Percentiles rank a stretch among this genome's conserved stretches.
phyloP scores from a whole-genome alignment of 2,113 vertebrate genomes.

The Brienomyrus longianalis region DNA sequence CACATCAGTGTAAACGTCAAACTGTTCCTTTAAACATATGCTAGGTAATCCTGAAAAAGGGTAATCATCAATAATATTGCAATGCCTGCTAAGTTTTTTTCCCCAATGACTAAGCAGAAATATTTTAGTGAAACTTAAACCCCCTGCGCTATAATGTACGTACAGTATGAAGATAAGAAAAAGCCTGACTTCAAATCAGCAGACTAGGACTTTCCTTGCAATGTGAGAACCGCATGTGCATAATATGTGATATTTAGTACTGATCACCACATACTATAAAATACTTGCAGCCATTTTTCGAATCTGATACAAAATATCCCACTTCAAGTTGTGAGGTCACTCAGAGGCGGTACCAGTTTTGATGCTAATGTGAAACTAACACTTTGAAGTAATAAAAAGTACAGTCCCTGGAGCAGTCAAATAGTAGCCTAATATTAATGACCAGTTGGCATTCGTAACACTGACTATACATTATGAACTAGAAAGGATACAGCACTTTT shows the following conservation, averaged over 20 bases:
- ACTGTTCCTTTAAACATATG: not conserved
- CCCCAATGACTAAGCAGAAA: not conserved
- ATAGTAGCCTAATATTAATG: not conserved
- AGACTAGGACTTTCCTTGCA: not conserved
- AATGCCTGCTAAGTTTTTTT: not conserved
- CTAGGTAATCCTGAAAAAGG: not conserved
- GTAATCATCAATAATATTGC: not conserved
- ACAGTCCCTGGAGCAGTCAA: not conserved
- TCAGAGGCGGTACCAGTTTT: not conserved
- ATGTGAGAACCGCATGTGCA: not conserved
- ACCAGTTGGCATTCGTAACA: not conserved
- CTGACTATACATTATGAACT: not conserved
- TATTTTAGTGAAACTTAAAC: not conserved
- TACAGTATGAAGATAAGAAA: not conserved
- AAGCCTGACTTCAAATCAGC: not conserved
- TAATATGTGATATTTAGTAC: not conserved
- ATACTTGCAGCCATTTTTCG: not conserved
- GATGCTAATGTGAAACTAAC: not conserved
- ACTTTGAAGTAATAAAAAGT: not conserved
- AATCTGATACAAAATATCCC: not conserved
- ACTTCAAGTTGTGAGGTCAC: not conserved
- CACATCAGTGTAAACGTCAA: not conserved
- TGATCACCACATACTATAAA: not conserved
- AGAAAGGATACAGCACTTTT: not conserved
- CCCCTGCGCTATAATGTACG: not conserved